Base-by-base conservation (phyloP, 2,888 invertebrate genomes). In the Drosophila nr. perissopoda region DNA sequence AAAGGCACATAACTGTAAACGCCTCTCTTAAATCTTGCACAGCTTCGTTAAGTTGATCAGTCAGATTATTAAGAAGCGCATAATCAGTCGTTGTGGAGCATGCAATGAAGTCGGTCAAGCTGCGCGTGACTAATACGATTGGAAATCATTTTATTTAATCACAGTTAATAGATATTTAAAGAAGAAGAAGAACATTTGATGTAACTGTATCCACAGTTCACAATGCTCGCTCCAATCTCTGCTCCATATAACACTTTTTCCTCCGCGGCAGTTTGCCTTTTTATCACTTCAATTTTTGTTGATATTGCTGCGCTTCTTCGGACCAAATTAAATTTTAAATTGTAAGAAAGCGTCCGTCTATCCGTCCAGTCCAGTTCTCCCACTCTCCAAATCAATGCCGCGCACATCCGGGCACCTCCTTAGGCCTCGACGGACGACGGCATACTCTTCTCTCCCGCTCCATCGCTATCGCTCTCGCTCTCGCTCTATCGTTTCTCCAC, bases 281-380 rank as follows among this genome's bases (percentile, higher is more conserved):
- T 73, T 71, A 74, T 73, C 70, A 70, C 68, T 74, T 67, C 33
- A 60, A 52, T 62, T 72, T 74, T 59, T 87, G 84, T 85, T 85
- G 79, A 88, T 82, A 80, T 86, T 82, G 77, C 81, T 79, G 73
- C 77, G 16, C 8, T 46, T 87, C 77, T 88, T 78, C 76, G 54
- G 59, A 76, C 16, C 46, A 88, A 88, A 89, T 86, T 86, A 81
- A 86, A 89, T 86, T 89, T 88, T 67, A 81, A 91, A 83, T 91
- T 89, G 64, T 77, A 36, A 29, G 31, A 33, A 6, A 48, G 6
- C 11, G 21, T 25, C 25, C 16, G 25, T 25, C 46, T 5, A 16
- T 16, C 25, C 46, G 8, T 16, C 16, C 16, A 46, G 46, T 46
- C 58, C 71, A 70, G 60, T 46, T 59, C 63, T 18, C 56, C 40